A percentile compares a stretch with the other conserved stretches of the same genome.
These are phyloP conservation scores for Nomada lathburiana DNA, from an alignment of 2,888 invertebrate genomes.

Conservation along the genomic window DNA sequence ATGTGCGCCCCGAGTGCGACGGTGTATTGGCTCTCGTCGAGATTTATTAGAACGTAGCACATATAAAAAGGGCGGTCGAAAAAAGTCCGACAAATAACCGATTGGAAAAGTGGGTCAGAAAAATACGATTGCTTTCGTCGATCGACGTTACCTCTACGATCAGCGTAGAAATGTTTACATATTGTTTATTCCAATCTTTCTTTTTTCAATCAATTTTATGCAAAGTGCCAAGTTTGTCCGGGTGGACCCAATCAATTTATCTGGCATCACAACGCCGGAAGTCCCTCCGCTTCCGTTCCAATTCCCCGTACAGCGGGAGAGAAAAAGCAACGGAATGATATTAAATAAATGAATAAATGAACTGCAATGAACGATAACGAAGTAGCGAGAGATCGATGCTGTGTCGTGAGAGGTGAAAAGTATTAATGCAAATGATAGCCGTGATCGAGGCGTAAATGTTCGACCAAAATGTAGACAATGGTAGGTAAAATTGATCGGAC, in stretches of 20 bases:
- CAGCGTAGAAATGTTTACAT: not conserved
- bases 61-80: not conserved
- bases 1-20: not conserved
- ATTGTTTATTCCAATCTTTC: not conserved
- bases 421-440: not conserved
- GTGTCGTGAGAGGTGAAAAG: not conserved
- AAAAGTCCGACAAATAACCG: slow-evolving; percentile 10
- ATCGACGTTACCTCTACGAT: not conserved
- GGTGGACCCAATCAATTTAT: not conserved
- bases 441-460: not conserved
- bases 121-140: not conserved
- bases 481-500: not conserved
- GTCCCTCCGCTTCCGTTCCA: not conserved
- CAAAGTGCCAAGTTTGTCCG: no score
- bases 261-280: not conserved
- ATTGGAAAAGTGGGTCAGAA: slow-evolving; percentile 17
- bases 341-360: not conserved
- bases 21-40: slow-evolving; percentile 18
- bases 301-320: not conserved
- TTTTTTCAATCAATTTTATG: slow-evolving; percentile 1
- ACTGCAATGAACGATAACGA: not conserved
- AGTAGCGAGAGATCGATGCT: not conserved
- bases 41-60: slow-evolving; percentile 39
- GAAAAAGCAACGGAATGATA: not conserved
- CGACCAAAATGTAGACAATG: not conserved